Evolutionary conservation across 2,113 vertebrate species (phyloP).

Genomic region (Xenopus borealis): DNA sequence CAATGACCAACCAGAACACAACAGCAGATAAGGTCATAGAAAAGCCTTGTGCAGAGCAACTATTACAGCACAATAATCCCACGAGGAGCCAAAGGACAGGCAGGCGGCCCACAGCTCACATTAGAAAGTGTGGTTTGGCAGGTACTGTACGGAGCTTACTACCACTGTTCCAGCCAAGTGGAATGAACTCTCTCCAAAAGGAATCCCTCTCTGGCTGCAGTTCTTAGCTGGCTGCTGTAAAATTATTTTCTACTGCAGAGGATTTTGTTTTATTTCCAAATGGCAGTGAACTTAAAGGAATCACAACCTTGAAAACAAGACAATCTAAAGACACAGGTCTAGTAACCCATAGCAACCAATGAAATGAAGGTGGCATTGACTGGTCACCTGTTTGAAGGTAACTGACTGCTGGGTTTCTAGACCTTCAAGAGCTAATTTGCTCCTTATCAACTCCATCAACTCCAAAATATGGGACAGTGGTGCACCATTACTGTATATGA

Average conservation of each 20-base stretch:
- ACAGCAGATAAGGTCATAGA: neutral
- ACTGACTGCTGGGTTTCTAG: no score
- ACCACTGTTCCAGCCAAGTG: constrained; percentile 13
- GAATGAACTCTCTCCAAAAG: constrained; percentile 22
- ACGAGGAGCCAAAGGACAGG: neutral
- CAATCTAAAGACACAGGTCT: no score
- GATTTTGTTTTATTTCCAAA: no score
- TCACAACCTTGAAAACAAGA: no score
- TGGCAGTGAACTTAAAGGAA: no score
- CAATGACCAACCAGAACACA: neutral
- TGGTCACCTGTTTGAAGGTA: no score
- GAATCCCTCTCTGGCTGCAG: constrained; percentile 27
- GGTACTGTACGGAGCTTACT: constrained; percentile 21
- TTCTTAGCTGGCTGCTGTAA: neutral
- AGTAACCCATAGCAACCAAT: no score
- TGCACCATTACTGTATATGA: no score
- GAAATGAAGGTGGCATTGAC: no score
- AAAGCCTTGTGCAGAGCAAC: neutral
- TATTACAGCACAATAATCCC: neutral
- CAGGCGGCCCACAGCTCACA: constrained; percentile 11
- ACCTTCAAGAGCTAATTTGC: no score
- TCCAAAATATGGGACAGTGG: no score
- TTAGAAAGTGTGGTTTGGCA: constrained; percentile 30
- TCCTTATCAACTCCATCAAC: no score
- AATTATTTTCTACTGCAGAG: neutral